phyloP scores from a whole-genome alignment of 2,797 vertebrate genomes.

The Dallia pectoralis region DNA sequence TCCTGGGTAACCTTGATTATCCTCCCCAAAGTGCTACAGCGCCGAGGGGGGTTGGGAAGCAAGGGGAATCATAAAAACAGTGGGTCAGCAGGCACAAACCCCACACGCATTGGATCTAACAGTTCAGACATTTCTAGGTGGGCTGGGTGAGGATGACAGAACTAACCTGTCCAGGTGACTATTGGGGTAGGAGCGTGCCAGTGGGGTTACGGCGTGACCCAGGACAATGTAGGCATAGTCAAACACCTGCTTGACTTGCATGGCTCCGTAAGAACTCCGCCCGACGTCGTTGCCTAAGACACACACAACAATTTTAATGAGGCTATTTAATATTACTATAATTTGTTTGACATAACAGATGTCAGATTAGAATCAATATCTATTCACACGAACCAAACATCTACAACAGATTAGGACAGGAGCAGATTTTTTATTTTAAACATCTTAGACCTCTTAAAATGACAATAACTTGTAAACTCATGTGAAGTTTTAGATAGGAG shows the following conservation, averaged over 20 bases:
- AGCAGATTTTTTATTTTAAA: too few species aligned
- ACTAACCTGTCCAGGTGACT: slow-evolving; percentile 91
- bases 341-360: too few species aligned
- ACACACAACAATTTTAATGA: too few species aligned
- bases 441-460: too few species aligned
- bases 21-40: slow-evolving; percentile 88
- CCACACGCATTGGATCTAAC: neutral
- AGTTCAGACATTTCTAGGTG: neutral
- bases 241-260: slow-evolving; percentile 97
- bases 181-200: slow-evolving; percentile 93
- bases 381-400: too few species aligned
- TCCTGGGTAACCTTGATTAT: slow-evolving; percentile 97
- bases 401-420: too few species aligned
- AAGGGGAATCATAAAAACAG: neutral
- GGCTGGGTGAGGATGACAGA: neutral
- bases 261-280: slow-evolving; percentile 94
- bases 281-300: slow-evolving; percentile 91
- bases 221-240: slow-evolving; percentile 97
- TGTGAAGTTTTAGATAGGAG: too few species aligned
- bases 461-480: too few species aligned
- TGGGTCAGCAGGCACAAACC: neutral
- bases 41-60: too few species aligned
- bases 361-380: too few species aligned
- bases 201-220: slow-evolving; percentile 90
- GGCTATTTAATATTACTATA: too few species aligned